Evolutionary conservation across 2,113 vertebrate genomes (phyloP).

Genomic region (Grammomys dolichurus): DNA sequence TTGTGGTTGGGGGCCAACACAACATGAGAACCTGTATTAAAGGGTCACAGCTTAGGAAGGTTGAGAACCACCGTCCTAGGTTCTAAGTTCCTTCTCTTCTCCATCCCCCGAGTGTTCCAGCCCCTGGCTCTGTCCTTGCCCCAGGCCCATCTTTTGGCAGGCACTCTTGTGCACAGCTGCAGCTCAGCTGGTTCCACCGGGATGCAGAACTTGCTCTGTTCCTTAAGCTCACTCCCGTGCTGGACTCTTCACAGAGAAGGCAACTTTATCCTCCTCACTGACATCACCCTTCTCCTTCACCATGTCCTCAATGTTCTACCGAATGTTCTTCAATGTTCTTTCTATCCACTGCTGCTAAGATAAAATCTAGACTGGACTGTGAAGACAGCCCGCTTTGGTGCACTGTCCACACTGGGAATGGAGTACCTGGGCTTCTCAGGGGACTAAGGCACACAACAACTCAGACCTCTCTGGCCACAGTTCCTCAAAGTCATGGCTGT

Average conservation of each 20-base stretch:
- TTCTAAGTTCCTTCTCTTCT: neutral
- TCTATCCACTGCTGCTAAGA: neutral
- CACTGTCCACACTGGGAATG: neutral
- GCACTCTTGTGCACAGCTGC: neutral
- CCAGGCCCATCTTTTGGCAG: neutral
- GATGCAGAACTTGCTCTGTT: neutral
- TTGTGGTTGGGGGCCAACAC: neutral
- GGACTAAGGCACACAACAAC: neutral
- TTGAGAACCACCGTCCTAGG: neutral
- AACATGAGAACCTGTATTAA: neutral
- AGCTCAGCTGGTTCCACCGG: neutral
- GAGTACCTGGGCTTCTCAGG: neutral
- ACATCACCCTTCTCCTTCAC: no score
- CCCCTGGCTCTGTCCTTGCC: neutral
- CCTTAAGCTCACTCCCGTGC: neutral
- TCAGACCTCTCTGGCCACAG: neutral
- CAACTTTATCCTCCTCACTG: no score
- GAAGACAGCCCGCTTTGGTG: neutral
- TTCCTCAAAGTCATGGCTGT: neutral
- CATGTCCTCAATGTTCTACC: neutral
- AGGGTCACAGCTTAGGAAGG: neutral
- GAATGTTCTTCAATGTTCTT: neutral
- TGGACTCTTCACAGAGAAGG: neutral
- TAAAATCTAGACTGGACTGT: neutral
- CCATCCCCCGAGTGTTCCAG: neutral